These are phyloP conservation scores for Epinotia bilunana DNA, from an alignment of 2,888 invertebrate species.

Conservation along the genomic window DNA sequence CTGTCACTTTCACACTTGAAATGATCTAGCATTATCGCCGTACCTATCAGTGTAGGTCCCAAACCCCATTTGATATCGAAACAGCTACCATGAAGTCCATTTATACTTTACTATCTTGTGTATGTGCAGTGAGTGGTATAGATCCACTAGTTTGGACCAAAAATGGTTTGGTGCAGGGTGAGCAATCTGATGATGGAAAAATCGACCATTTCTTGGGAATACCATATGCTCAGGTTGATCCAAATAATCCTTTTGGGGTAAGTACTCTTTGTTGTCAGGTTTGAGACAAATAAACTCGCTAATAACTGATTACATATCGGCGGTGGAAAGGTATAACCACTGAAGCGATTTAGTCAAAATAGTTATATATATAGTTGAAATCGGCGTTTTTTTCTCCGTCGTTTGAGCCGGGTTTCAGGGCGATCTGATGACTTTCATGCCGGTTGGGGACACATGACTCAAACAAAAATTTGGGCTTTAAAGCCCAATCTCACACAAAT, in stretches of 20 bases:
- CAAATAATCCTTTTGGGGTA: conserved; percentile 44
- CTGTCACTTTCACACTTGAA: conserved; percentile 11
- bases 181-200: conserved; percentile 38
- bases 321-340: too few species aligned
- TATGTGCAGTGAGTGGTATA: conserved; percentile 45
- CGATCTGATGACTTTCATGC: too few species aligned
- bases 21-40: conserved; percentile 6
- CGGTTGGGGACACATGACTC: too few species aligned
- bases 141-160: conserved; percentile 46
- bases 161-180: conserved; percentile 44
- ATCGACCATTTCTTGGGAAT: conserved; percentile 45
- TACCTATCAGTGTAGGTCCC: neutral
- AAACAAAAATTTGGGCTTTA: too few species aligned
- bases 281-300: too few species aligned
- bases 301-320: too few species aligned
- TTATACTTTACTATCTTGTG: neutral
- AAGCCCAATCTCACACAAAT: too few species aligned
- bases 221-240: conserved; percentile 44
- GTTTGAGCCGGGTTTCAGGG: too few species aligned
- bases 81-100: conserved; percentile 25
- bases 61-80: conserved; percentile 25
- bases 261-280: conserved; percentile 10
- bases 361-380: too few species aligned
- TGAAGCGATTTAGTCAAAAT: too few species aligned
- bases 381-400: too few species aligned